Conservation (phyloP, 2,797 vertebrate genomes). For the Huso huso region DNA sequence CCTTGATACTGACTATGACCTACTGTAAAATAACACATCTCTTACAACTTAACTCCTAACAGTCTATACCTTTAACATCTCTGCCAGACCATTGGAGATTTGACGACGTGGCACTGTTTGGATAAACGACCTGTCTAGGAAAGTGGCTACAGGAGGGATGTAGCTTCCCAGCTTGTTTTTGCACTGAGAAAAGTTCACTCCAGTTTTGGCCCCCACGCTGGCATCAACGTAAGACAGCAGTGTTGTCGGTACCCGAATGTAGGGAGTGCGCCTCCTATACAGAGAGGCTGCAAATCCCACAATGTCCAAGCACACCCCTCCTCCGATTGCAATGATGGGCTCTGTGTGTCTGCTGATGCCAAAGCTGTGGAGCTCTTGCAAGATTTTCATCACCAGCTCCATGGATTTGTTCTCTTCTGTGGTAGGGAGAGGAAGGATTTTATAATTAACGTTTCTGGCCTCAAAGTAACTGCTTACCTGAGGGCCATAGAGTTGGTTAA, state of each 20-base stretch:
- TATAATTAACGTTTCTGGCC: constrained; percentile 51
- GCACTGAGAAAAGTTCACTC: constrained; percentile 72
- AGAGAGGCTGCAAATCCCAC: constrained; percentile 66
- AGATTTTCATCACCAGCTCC: constrained; percentile 60
- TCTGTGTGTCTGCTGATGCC: constrained; percentile 62
- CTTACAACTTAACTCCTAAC: constrained; percentile 52
- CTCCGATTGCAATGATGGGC: constrained; percentile 70
- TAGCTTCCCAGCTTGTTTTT: constrained; percentile 74
- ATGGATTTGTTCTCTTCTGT: constrained; percentile 72
- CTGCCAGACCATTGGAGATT: constrained; percentile 69
- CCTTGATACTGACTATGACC: too few relatives aligned
- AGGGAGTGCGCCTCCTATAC: constrained; percentile 67
- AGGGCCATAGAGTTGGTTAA: constrained; percentile 58
- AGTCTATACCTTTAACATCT: constrained; percentile 68
- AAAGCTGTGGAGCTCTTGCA: constrained; percentile 67
- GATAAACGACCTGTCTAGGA: constrained; percentile 67
- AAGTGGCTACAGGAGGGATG: constrained; percentile 58
- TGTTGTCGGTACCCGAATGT: constrained; percentile 71
- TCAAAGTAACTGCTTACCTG: constrained; percentile 60
- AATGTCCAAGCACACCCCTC: constrained; percentile 69
- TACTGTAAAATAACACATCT: background rate
- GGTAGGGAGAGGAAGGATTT: constrained; percentile 60
- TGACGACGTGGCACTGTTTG: constrained; percentile 59
- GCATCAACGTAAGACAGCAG: constrained; percentile 70
- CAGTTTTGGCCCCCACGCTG: constrained; percentile 69